Evolutionary conservation across 2,888 invertebrate species (phyloP).

Genomic region (Nudaria mundana): DNA sequence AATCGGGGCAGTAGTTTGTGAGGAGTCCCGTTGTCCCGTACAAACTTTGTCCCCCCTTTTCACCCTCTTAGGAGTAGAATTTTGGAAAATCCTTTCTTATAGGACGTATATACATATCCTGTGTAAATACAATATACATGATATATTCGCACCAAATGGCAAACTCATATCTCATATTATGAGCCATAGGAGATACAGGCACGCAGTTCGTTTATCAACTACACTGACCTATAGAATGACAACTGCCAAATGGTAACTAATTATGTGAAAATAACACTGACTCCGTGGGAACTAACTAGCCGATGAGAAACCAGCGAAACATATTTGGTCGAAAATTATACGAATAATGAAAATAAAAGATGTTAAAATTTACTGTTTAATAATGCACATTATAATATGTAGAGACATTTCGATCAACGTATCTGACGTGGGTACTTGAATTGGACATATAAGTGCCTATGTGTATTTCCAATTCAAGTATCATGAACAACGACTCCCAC

Average conservation of each 20-base stretch:
- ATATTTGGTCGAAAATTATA: slow-evolving; percentile 33
- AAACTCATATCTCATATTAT: too few species aligned
- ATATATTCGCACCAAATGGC: too few species aligned
- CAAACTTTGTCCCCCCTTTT: too few species aligned
- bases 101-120: too few species aligned
- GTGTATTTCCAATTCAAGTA: slow-evolving; percentile 46
- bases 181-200: slow-evolving; percentile 18
- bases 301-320: slow-evolving; percentile 38
- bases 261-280: slow-evolving; percentile 51
- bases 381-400: slow-evolving; percentile 28
- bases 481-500: slow-evolving; percentile 49
- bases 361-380: slow-evolving; percentile 27
- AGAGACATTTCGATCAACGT: slow-evolving; percentile 23
- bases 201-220: slow-evolving; percentile 50
- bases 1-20: too few species aligned
- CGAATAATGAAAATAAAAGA: slow-evolving; percentile 37
- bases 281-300: slow-evolving; percentile 60
- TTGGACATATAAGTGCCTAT: slow-evolving; percentile 47
- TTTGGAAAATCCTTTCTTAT: too few species aligned
- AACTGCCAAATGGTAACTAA: slow-evolving; percentile 47
- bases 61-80: too few species aligned
- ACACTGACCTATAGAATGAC: slow-evolving; percentile 55
- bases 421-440: too few species aligned
- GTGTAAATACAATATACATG: too few species aligned
- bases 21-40: too few species aligned